These are phyloP conservation scores for Oryzias sinensis DNA, from an alignment of 2,797 vertebrate species.

Conservation along the genomic window DNA sequence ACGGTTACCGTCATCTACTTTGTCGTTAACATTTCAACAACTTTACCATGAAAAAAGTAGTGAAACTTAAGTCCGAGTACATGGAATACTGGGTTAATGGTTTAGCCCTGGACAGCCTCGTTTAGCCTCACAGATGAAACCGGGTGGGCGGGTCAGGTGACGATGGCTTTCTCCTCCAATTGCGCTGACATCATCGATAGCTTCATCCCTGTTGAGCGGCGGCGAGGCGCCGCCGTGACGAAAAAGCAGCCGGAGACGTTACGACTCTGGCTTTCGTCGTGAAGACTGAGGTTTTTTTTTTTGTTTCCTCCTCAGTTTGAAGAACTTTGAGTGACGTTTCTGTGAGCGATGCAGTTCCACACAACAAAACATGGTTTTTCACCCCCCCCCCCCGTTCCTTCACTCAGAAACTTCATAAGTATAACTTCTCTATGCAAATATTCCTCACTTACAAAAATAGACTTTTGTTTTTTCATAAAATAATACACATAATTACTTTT, in stretches of 20 bases:
- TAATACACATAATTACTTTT: conserved; percentile 76
- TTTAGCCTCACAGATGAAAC: conserved; percentile 50
- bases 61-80: conserved; percentile 30
- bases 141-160: conserved; percentile 37
- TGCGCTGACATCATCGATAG: conserved; percentile 36
- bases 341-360: conserved; percentile 63
- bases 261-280: conserved; percentile 37
- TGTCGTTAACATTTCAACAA: conserved; percentile 9
- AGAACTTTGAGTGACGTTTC: conserved; percentile 57
- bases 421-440: conserved; percentile 66
- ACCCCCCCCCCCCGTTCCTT: conserved; percentile 36
- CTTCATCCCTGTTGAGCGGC: conserved; percentile 22
- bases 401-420: conserved; percentile 51
- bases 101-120: conserved; percentile 54
- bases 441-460: conserved; percentile 84
- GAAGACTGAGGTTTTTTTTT: conserved; percentile 50
- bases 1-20: conserved; percentile 15
- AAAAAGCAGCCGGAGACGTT: conserved; percentile 29
- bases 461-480: conserved; percentile 77
- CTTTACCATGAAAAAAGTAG: conserved; percentile 3
- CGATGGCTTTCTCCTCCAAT: conserved; percentile 27
- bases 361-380: conserved; percentile 42
- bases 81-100: conserved; percentile 16
- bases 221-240: background rate
- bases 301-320: conserved; percentile 53